These are phyloP conservation scores for Epicauta chinensis DNA, from an alignment of 1,140 invertebrate genomes.

Conservation along the genomic window DNA sequence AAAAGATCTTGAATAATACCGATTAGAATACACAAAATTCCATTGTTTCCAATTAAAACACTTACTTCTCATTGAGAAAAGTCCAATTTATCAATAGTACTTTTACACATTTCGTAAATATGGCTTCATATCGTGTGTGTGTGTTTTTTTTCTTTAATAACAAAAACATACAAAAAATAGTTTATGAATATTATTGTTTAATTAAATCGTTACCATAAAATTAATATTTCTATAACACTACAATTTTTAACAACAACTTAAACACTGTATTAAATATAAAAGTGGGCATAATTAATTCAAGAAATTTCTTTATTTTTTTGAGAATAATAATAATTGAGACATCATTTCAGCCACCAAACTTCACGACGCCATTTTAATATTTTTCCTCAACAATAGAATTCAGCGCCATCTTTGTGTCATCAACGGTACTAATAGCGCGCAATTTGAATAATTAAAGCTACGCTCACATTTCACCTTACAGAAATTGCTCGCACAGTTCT, in stretches of 20 bases:
- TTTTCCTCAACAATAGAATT: conserved; percentile 32
- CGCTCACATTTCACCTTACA: too few species aligned
- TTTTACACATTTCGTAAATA: conserved; percentile 36
- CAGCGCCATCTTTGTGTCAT: conserved; percentile 35
- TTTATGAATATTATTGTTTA: not conserved
- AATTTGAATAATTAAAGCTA: too few species aligned
- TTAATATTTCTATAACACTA: conserved; percentile 3
- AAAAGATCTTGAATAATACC: too few species aligned
- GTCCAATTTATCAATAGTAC: conserved; percentile 14
- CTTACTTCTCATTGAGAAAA: conserved; percentile 36
- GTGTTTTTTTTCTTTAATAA: conserved; percentile 27
- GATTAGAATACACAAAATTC: too few species aligned
- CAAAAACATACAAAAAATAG: conserved; percentile 6
- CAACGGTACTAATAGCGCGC: too few species aligned
- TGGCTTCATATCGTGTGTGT: conserved; percentile 35
- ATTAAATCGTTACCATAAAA: not conserved
- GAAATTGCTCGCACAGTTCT: too few species aligned
- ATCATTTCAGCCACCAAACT: conserved; percentile 33
- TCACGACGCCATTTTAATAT: conserved; percentile 36
- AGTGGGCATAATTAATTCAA: conserved; percentile 6
- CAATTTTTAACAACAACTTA: not conserved
- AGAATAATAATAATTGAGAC: too few species aligned
- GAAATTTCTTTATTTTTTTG: too few species aligned
- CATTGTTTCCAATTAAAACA: not conserved
- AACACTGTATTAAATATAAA: not conserved